Conservation (phyloP, 2,113 vertebrate genomes). For the Galbula dea region DNA sequence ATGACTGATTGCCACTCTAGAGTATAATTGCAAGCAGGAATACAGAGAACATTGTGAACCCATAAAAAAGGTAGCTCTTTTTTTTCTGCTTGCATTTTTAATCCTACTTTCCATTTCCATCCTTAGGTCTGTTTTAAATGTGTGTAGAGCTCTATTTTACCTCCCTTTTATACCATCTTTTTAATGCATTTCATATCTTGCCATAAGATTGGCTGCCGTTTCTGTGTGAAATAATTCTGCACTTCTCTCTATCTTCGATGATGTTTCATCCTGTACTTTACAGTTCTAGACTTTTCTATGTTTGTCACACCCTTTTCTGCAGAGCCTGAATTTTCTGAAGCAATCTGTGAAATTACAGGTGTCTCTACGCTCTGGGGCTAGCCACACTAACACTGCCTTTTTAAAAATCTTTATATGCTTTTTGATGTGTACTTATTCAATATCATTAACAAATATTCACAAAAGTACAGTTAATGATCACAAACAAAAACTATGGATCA, state of each 20-base stretch:
- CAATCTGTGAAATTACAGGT: not conserved
- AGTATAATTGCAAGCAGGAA: constrained; percentile 7
- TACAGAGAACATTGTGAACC: constrained; percentile 12
- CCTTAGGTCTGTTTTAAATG: not conserved
- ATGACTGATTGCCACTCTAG: constrained; percentile 19
- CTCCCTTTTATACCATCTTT: not conserved
- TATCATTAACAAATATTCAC: not conserved
- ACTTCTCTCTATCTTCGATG: not conserved
- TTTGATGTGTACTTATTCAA: not conserved
- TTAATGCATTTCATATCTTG: not conserved
- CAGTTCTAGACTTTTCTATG: not conserved
- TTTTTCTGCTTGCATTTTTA: constrained; percentile 16
- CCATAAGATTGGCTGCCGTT: not conserved
- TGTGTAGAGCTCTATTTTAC: not conserved
- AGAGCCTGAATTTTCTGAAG: not conserved
- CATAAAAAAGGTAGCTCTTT: not conserved
- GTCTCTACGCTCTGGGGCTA: not conserved
- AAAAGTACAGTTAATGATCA: not conserved
- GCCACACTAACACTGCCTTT: not conserved
- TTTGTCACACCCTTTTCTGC: not conserved
- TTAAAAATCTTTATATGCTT: not conserved
- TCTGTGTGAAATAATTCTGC: not conserved
- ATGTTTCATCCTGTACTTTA: not conserved
- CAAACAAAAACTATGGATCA: not conserved
- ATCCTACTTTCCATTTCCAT: constrained; percentile 1